Conservation (phyloP, 2,888 invertebrate species). For the Gari tellinella region DNA sequence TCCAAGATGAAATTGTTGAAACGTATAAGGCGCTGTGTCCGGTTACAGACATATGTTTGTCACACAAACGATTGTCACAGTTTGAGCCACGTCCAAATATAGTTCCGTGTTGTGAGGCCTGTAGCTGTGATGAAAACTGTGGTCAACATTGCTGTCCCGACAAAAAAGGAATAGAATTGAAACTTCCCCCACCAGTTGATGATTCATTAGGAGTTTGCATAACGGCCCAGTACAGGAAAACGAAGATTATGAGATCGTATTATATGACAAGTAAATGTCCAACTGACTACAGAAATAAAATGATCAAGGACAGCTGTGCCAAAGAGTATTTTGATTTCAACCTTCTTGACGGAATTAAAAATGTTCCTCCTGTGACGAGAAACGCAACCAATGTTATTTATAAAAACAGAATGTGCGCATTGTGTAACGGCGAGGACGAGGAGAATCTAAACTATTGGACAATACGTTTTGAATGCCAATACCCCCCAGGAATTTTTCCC, state of each 20-base stretch:
- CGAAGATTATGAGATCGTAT: background rate
- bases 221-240: too few relatives aligned
- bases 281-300: background rate
- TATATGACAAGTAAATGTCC: background rate
- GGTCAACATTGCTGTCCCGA: conserved; percentile 7
- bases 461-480: background rate
- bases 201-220: too few relatives aligned
- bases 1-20: background rate
- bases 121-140: conserved; percentile 3
- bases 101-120: background rate
- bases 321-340: background rate
- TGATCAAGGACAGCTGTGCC: background rate
- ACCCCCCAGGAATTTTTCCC: background rate
- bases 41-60: background rate
- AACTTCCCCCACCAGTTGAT: too few relatives aligned
- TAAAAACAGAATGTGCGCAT: conserved; percentile 11
- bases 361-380: background rate
- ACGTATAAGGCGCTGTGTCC: conserved; percentile 5
- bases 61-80: background rate
- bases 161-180: background rate
- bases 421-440: background rate
- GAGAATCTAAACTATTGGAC: background rate
- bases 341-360: background rate
- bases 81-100: too few relatives aligned
- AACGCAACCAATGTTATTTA: background rate